Conservation (phyloP, 2,797 vertebrate genomes). For the Anomalospiza imberbis region DNA sequence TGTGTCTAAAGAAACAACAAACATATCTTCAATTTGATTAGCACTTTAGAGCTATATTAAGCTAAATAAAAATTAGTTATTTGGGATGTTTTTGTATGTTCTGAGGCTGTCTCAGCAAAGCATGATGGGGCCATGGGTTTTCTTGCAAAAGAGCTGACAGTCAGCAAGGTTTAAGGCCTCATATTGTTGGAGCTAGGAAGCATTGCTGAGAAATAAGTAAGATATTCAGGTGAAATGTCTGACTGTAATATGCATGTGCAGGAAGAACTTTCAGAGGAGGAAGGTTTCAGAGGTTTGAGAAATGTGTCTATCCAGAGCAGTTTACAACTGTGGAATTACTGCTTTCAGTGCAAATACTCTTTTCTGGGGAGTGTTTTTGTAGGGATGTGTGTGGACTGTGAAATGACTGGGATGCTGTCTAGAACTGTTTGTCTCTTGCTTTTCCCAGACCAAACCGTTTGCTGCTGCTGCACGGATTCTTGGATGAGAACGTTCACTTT, state of each 20-base stretch:
- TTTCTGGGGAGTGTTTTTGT: not conserved
- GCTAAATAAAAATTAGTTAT: not conserved
- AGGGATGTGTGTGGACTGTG: not conserved
- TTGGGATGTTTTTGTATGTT: not conserved
- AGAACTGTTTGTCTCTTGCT: not conserved
- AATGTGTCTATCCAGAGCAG: not conserved
- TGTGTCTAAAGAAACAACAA: conserved; percentile 15
- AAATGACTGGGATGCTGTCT: not conserved
- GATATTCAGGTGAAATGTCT: not conserved
- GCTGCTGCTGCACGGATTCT: conserved; percentile 80
- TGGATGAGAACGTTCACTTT: conserved; percentile 85
- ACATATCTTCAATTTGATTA: not conserved
- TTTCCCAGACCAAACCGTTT: conserved; percentile 79
- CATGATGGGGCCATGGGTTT: not conserved
- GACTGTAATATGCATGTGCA: not conserved
- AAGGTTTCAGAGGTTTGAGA: not conserved
- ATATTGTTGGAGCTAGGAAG: not conserved
- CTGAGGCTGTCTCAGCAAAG: not conserved
- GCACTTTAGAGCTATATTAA: not conserved
- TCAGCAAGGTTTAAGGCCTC: not conserved
- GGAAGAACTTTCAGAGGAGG: not conserved
- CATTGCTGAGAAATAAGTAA: not conserved
- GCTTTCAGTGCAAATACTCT: not conserved
- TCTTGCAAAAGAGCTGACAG: not conserved
- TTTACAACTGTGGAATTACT: not conserved